A percentile compares a stretch with the other conserved stretches of the same genome.
Evolutionary conservation across 1,140 invertebrate species (phyloP).

Genomic region (Drosophila subpulchrella): DNA sequence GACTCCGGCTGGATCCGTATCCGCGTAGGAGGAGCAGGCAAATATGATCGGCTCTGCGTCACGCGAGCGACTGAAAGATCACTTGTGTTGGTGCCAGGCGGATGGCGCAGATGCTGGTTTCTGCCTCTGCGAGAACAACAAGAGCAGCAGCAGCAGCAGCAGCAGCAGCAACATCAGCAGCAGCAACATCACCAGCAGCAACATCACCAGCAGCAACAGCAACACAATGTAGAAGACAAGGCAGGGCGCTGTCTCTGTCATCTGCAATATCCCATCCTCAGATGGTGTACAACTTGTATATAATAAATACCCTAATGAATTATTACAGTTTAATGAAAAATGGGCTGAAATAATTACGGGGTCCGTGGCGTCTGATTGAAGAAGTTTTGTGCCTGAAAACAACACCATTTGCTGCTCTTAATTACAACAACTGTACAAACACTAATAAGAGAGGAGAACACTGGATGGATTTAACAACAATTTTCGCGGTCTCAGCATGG

Average conservation of each 20-base stretch:
- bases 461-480: slow-evolving; percentile 48
- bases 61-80: slow-evolving; percentile 66
- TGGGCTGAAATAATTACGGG: slow-evolving; percentile 55
- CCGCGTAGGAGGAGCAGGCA: slow-evolving; percentile 58
- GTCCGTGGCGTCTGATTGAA: slow-evolving; percentile 47
- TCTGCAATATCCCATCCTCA: slow-evolving; percentile 44
- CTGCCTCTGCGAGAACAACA: slow-evolving; percentile 25
- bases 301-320: slow-evolving; percentile 69
- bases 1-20: slow-evolving; percentile 1
- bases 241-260: slow-evolving; percentile 58
- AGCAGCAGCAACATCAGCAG: slow-evolving; percentile 38
- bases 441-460: slow-evolving; percentile 46
- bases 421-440: slow-evolving; percentile 62
- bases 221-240: slow-evolving; percentile 29
- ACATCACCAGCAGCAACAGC: slow-evolving; percentile 39
- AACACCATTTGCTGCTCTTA: slow-evolving; percentile 53
- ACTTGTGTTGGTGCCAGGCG: slow-evolving; percentile 39
- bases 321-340: slow-evolving; percentile 81
- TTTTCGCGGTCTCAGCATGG: slow-evolving; percentile 37
- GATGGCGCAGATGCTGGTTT: slow-evolving; percentile 34
- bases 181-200: slow-evolving; percentile 7
- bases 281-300: slow-evolving; percentile 11
- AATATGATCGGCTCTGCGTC: slow-evolving; percentile 64
- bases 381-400: slow-evolving; percentile 39
- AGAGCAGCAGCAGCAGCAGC: slow-evolving; percentile 20